Conservation (phyloP, 2,113 vertebrate genomes). For the Myrmecophaga tridactyla region DNA sequence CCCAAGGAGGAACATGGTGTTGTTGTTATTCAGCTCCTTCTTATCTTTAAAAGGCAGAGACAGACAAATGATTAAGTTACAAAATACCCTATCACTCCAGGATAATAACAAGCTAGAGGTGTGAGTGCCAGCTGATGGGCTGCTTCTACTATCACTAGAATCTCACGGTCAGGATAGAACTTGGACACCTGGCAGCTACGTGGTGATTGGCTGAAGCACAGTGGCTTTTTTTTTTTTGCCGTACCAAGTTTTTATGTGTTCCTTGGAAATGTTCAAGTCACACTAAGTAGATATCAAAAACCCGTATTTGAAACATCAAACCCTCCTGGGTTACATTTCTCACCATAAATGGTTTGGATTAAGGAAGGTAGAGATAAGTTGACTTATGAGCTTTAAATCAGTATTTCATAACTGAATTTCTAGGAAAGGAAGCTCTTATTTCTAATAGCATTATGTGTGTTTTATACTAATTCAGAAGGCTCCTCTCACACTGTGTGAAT, state of each 20-base stretch:
- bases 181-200: background rate
- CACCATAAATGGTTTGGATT: background rate
- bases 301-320: background rate
- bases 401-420: background rate
- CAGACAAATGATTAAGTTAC: background rate
- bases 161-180: no score
- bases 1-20: background rate
- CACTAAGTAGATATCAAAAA: background rate
- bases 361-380: background rate
- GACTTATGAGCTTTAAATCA: background rate
- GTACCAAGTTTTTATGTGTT: background rate
- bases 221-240: background rate
- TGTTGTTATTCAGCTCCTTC: background rate
- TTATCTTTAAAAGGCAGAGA: conserved; percentile 37
- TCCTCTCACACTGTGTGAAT: background rate
- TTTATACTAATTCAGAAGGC: background rate
- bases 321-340: background rate
- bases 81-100: no score
- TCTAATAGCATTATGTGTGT: rapidly evolving
- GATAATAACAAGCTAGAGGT: no score
- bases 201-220: rapidly evolving
- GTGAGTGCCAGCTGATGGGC: background rate
- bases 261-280: background rate
- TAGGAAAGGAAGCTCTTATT: background rate
- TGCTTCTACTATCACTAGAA: rapidly evolving